Conservation (phyloP, 1,140 invertebrate genomes). For the Drosophila erecta region DNA sequence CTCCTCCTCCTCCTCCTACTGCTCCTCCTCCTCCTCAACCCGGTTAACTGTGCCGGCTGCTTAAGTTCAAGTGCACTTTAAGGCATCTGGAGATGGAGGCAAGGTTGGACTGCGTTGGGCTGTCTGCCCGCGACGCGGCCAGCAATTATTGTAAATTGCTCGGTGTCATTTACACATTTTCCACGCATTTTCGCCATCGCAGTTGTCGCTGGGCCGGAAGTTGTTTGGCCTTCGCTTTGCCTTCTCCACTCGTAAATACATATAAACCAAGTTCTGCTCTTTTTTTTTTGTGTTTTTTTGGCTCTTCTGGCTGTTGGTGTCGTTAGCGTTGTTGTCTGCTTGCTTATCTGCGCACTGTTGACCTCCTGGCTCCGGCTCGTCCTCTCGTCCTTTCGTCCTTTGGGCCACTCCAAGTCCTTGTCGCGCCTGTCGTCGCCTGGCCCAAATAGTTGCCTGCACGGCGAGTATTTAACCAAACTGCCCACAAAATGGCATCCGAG, state of each 20-base stretch:
- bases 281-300: slow-evolving; percentile 19
- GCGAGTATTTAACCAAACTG: slow-evolving; percentile 49
- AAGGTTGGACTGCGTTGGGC: slow-evolving; percentile 20
- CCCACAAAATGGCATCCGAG: slow-evolving; percentile 48
- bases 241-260: not conserved
- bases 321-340: slow-evolving; percentile 59
- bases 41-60: slow-evolving; percentile 36
- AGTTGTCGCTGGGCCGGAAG: slow-evolving; percentile 42
- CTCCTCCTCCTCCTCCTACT: not conserved
- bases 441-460: slow-evolving; percentile 29
- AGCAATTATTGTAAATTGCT: slow-evolving; percentile 82
- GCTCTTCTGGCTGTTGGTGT: slow-evolving; percentile 24
- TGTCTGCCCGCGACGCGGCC: slow-evolving; percentile 37
- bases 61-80: slow-evolving; percentile 73
- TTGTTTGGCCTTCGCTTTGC: slow-evolving; percentile 40
- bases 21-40: not conserved
- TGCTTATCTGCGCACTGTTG: slow-evolving; percentile 50
- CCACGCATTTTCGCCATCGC: slow-evolving; percentile 71
- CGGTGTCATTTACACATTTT: slow-evolving; percentile 78
- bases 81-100: slow-evolving; percentile 46
- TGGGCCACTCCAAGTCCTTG: slow-evolving; percentile 26
- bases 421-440: slow-evolving; percentile 20
- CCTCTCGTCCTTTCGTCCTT: not conserved
- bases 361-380: slow-evolving; percentile 13
- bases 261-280: not conserved